A percentile compares a stretch with the other conserved stretches of the same genome.
These are phyloP conservation scores for Drosophila algonquin DNA, from an alignment of 2,888 invertebrate species.

Conservation along the genomic window DNA sequence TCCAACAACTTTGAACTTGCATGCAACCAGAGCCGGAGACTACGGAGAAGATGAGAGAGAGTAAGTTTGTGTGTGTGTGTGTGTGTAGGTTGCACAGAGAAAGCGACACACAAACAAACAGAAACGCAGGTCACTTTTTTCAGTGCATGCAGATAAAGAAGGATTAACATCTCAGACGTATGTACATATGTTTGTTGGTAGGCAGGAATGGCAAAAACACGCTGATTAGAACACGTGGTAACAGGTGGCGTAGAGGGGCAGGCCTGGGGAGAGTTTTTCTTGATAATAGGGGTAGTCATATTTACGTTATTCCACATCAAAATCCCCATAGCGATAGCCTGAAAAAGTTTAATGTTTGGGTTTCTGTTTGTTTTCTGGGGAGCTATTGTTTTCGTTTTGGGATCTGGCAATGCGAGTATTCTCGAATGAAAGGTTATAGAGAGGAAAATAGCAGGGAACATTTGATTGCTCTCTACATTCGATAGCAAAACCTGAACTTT, in stretches of 20 bases:
- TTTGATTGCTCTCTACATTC: not conserved
- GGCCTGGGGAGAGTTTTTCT: slow-evolving; percentile 31
- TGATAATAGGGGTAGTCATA: slow-evolving; percentile 62
- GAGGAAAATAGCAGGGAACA: not conserved
- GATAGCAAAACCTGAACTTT: slow-evolving; percentile 37
- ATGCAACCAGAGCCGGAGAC: slow-evolving; percentile 53
- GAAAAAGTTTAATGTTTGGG: slow-evolving; percentile 59
- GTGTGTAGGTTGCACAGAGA: not conserved
- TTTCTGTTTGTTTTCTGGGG: slow-evolving; percentile 40
- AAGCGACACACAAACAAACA: slow-evolving; percentile 30
- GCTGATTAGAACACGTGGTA: too few relatives aligned
- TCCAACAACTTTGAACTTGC: slow-evolving; percentile 69
- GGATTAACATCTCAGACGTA: too few relatives aligned
- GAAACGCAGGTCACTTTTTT: slow-evolving; percentile 43
- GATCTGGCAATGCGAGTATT: slow-evolving; percentile 16
- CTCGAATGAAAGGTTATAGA: slow-evolving; percentile 37
- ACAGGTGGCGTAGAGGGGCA: not conserved
- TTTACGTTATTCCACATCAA: slow-evolving; percentile 49
- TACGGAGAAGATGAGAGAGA: slow-evolving; percentile 52
- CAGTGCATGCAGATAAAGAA: slow-evolving; percentile 37
- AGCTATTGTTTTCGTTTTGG: slow-evolving; percentile 59
- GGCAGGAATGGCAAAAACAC: slow-evolving; percentile 32
- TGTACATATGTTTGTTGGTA: too few relatives aligned
- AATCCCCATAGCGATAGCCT: not conserved
- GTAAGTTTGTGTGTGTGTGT: slow-evolving; percentile 22